phyloP scores from a whole-genome alignment of 2,888 invertebrate genomes.

The Andrena chrysosceles region DNA sequence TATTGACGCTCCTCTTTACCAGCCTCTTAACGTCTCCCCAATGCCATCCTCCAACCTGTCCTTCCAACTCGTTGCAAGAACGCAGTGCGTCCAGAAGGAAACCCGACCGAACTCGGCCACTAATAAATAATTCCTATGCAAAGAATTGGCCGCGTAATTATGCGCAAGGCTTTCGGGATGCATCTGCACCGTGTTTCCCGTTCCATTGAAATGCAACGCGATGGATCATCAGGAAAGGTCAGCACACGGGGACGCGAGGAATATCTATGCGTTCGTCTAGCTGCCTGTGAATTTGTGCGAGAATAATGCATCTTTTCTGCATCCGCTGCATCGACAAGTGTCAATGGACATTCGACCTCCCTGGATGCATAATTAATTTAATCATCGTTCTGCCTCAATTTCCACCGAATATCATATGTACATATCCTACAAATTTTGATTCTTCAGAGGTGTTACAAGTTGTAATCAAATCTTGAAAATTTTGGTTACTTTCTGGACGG shows the following conservation, averaged over 20 bases:
- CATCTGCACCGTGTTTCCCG: constrained; percentile 60
- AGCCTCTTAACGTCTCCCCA: neutral
- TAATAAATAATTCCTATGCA: constrained; percentile 66
- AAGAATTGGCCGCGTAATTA: constrained; percentile 64
- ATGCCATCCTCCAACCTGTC: constrained; percentile 24
- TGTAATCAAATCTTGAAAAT: too few relatives aligned
- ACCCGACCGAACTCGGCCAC: constrained; percentile 7
- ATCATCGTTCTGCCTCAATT: too few relatives aligned
- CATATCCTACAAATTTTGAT: too few relatives aligned
- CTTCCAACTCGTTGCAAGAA: constrained; percentile 24
- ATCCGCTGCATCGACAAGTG: neutral
- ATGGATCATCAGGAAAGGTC: constrained; percentile 58
- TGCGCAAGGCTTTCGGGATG: constrained; percentile 63
- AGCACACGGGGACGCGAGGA: constrained; percentile 21
- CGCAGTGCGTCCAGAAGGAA: constrained; percentile 34
- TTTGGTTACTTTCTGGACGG: too few relatives aligned
- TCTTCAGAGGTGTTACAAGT: too few relatives aligned
- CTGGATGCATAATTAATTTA: too few relatives aligned
- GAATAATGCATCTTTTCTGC: constrained; percentile 2
- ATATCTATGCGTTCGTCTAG: constrained; percentile 13
- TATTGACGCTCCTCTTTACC: neutral
- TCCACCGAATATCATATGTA: too few relatives aligned
- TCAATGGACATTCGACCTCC: too few relatives aligned
- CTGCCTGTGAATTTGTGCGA: neutral
- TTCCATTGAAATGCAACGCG: constrained; percentile 69